Evolutionary conservation across 2,797 vertebrate species (phyloP), one percentile per base, ranked within the genome.

Genomic region (Sciaenops ocellatus): DNA sequence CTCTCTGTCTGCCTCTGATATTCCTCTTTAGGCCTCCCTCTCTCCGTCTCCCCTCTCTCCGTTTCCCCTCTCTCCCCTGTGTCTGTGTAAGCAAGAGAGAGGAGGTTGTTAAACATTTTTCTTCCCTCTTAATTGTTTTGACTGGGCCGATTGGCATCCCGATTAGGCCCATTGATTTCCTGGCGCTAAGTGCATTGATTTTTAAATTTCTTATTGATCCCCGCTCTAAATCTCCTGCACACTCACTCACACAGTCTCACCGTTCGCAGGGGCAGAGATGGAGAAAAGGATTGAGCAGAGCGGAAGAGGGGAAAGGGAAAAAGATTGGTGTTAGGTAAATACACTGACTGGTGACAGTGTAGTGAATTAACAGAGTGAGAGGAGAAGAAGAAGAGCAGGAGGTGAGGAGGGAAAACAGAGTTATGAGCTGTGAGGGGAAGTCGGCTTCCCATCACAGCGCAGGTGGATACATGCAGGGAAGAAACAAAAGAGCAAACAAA

Each of bases 121-220:
- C 94, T 95, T 95, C 95, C 96, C 96, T 94, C 94, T 96, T 97
- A 97, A 98, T 97, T 97, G 97, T 98, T 97, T 97, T 97, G 96
- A 97, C 96, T 96, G 96, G 93, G 95, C 95, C 96, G 96, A 97
- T 97, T 96, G 97, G 96, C 97, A 97, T 97, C 96, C 96, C 97
- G 96, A 98, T 98, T 97, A 98, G 97, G 95, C 94, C 93, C 96
- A 97, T 98, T 95, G 97, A 98, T 98, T 97, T 97, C 96, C 95
- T 95, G 96, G 96, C 95, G 95, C 96, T 97, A 96, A 96, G 96
- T 95, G 96, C 96, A 98, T 98, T 96, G 97, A 98, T 98, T 97
- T 97, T 97, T 96, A 97, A 96, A 97, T 96, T 97, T 97, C 96
- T 96, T 96, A 97, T 97, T 96, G 97, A 97, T 97, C 96, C 95